A percentile compares a stretch with the other conserved stretches of the same genome.
Evolutionary conservation across 2,797 vertebrate genomes (phyloP).

Genomic region (Anolis apletophallus): DNA sequence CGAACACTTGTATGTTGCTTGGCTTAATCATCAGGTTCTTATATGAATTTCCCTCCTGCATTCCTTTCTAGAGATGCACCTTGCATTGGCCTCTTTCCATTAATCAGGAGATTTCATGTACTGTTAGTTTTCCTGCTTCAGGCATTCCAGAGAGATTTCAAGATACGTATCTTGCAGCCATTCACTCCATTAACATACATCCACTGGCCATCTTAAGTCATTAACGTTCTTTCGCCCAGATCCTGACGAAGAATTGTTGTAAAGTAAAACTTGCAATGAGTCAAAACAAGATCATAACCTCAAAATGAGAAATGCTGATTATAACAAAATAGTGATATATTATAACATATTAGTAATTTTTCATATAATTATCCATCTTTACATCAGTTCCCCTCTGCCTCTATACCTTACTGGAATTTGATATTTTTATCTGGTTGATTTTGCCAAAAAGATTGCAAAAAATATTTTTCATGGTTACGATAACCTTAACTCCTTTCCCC

Average conservation of each 20-base stretch:
- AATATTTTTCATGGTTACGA: not conserved
- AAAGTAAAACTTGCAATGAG: not conserved
- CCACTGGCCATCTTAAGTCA: not conserved
- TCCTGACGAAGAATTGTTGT: not conserved
- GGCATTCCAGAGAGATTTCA: not conserved
- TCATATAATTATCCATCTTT: not conserved
- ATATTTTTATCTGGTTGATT: not conserved
- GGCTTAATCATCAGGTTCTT: not conserved
- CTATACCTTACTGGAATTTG: not conserved
- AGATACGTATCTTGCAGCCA: not conserved
- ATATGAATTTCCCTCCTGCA: not conserved
- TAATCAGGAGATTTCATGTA: not conserved
- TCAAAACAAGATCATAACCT: too few relatives aligned
- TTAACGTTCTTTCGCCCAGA: not conserved
- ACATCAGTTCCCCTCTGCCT: not conserved
- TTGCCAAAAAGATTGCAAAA: not conserved
- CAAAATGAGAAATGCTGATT: not conserved
- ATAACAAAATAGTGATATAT: too few relatives aligned
- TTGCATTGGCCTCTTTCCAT: not conserved
- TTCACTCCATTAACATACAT: not conserved
- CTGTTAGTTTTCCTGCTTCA: not conserved
- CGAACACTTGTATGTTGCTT: not conserved
- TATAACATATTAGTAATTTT: not conserved
- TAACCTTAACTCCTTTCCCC: not conserved
- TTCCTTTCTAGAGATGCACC: not conserved